Percentiles rank a stretch among this genome's conserved stretches.
These are phyloP conservation scores for Chiroxiphia lanceolata DNA, from an alignment of 2,797 vertebrate species.

Conservation along the genomic window DNA sequence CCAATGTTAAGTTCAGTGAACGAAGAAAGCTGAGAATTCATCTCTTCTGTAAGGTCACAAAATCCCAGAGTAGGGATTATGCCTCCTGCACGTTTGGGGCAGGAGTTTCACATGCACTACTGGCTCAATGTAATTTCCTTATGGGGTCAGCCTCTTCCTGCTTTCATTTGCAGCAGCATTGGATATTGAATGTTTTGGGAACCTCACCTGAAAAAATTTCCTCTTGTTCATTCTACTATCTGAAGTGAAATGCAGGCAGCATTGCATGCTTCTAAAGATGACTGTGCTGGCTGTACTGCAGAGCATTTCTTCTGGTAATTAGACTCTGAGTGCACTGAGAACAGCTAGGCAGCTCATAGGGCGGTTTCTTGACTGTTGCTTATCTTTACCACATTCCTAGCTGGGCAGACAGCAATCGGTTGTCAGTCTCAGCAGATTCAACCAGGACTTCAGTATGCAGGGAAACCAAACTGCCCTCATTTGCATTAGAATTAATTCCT, in stretches of 20 bases:
- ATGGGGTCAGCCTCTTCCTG: neutral
- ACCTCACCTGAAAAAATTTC: neutral
- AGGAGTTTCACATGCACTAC: neutral
- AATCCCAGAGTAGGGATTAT: neutral
- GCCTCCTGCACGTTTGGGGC: neutral
- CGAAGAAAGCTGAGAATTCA: neutral
- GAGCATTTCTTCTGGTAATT: neutral
- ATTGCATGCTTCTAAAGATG: neutral
- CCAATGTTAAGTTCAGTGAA: neutral
- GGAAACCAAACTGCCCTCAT: neutral
- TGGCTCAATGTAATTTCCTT: neutral
- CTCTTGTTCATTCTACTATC: neutral
- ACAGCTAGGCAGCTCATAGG: neutral
- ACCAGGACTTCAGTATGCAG: neutral
- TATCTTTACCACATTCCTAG: neutral
- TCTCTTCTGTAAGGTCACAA: neutral
- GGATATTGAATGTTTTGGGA: neutral
- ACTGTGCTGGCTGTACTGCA: neutral
- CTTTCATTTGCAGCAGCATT: neutral
- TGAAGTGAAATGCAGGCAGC: neutral
- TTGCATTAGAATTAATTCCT: constrained; percentile 8
- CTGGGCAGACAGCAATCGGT: neutral
- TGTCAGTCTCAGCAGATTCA: neutral
- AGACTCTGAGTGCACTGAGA: neutral
- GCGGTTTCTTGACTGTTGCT: neutral